Evolutionary conservation across 2,888 invertebrate species (phyloP).

Genomic region (Tipula vernalis): DNA sequence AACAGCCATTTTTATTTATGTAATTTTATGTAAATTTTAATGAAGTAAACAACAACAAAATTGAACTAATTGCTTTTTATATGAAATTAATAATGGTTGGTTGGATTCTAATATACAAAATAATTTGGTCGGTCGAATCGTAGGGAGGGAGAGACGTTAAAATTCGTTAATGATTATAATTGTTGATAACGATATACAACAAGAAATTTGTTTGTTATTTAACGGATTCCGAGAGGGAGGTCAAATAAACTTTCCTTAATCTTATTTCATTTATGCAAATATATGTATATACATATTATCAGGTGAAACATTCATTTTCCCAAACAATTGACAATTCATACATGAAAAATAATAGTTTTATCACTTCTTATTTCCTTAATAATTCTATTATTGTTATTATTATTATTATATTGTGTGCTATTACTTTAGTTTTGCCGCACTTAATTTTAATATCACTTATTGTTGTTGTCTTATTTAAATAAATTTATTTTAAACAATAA

Average conservation of each 20-base stretch:
- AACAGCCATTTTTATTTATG: background rate
- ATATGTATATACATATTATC: background rate
- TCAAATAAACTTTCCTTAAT: background rate
- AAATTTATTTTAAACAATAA: background rate
- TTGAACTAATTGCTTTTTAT: conserved; percentile 9
- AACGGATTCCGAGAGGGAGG: background rate
- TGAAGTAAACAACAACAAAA: background rate
- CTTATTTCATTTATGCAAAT: background rate
- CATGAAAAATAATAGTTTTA: background rate
- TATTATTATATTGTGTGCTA: background rate
- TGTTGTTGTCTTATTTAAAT: background rate
- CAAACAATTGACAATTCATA: background rate
- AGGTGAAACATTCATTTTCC: background rate
- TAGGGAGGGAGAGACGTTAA: background rate
- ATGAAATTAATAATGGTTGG: conserved; percentile 9
- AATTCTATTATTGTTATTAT: background rate
- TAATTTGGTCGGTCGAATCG: background rate
- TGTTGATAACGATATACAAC: background rate
- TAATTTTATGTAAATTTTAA: conserved; percentile 9
- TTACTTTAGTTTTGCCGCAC: background rate
- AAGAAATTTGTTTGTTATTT: background rate
- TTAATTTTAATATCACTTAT: background rate
- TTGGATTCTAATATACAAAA: background rate
- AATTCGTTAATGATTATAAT: background rate
- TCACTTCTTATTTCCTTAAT: background rate